A percentile compares a stretch with the other conserved stretches of the same genome.
Conservation (phyloP, 2,888 invertebrate species). For the Rhimphoctona megacephalus region DNA sequence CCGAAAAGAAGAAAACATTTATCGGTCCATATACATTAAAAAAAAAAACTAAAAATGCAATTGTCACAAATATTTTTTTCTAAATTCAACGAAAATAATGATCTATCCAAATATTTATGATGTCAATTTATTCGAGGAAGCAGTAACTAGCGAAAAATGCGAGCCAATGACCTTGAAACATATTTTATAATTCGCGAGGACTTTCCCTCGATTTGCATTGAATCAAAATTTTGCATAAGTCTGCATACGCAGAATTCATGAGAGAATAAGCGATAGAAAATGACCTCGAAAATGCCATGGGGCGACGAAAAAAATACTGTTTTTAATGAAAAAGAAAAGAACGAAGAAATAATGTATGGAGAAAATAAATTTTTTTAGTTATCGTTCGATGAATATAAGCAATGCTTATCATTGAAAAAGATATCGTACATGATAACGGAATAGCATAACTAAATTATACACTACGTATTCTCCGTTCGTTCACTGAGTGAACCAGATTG, state of each 20-base stretch:
- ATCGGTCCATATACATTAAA: too few relatives aligned
- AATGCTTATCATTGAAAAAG: background rate
- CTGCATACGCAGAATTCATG: background rate
- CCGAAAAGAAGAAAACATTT: too few relatives aligned
- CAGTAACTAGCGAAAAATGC: background rate
- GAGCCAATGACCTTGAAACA: constrained; percentile 33
- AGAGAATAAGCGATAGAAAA: background rate
- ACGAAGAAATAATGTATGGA: background rate
- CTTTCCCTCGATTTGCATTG: constrained; percentile 22
- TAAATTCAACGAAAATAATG: background rate
- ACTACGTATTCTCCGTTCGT: constrained; percentile 28
- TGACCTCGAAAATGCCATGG: background rate
- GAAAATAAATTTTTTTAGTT: background rate
- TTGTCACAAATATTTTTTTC: background rate
- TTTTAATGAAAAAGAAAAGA: background rate
- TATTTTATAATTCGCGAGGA: constrained; percentile 26
- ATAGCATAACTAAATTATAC: constrained; percentile 3
- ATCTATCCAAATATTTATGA: background rate
- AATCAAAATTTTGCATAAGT: constrained; percentile 6
- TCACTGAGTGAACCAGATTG: constrained; percentile 59
- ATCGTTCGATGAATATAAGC: background rate
- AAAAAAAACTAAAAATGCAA: background rate
- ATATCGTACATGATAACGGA: background rate
- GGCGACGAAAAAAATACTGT: background rate
- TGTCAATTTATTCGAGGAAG: background rate